phyloP scores from a whole-genome alignment of 1,140 invertebrate species.

The Teleogryllus occipitalis region DNA sequence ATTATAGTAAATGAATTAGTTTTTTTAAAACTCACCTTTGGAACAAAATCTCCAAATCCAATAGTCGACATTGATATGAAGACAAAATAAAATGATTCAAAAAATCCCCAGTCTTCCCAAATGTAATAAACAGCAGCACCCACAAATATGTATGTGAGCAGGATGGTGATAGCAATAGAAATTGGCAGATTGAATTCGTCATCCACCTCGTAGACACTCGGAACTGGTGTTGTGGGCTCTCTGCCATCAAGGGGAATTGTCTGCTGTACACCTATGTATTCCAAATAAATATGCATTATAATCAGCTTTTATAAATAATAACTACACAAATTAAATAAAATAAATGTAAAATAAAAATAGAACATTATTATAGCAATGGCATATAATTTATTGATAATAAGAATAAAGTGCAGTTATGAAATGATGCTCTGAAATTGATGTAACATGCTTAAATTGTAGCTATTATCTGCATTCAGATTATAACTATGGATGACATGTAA shows the following conservation, averaged over 20 bases:
- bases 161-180: slow-evolving; percentile 69
- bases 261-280: neutral
- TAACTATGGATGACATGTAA: no score
- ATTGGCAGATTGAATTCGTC: slow-evolving; percentile 91
- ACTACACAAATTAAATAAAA: no score
- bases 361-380: no score
- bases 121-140: slow-evolving; percentile 70
- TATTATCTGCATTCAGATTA: no score
- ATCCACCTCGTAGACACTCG: slow-evolving; percentile 64
- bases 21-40: slow-evolving; percentile 41
- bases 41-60: slow-evolving; percentile 85
- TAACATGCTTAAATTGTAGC: no score
- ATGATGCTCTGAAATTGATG: no score
- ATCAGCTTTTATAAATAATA: no score
- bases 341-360: no score
- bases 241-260: slow-evolving; percentile 9
- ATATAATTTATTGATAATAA: no score
- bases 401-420: no score
- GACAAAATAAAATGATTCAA: slow-evolving; percentile 88
- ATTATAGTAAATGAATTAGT: no score
- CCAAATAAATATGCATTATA: neutral
- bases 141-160: slow-evolving; percentile 74
- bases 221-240: slow-evolving; percentile 60
- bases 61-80: slow-evolving; percentile 93
- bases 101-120: slow-evolving; percentile 76